A percentile compares a stretch with the other conserved stretches of the same genome.
Conservation (phyloP, 2,888 invertebrate genomes). For the Dascillus cervinus region DNA sequence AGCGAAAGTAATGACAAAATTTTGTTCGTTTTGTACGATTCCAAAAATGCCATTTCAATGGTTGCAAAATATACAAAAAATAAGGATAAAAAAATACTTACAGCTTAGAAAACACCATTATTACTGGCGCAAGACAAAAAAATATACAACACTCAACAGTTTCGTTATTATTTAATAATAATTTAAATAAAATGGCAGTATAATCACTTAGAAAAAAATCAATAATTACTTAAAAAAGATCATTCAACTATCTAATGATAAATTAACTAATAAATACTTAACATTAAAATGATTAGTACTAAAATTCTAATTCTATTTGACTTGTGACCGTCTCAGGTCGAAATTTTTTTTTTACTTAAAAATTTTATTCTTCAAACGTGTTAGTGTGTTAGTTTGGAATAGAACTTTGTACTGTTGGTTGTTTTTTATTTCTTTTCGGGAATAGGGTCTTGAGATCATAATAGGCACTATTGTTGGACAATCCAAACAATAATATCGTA, state of each 20-base stretch:
- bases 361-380: too few species aligned
- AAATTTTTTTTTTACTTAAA: slow-evolving; percentile 7
- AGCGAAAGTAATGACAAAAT: too few species aligned
- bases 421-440: slow-evolving; percentile 22
- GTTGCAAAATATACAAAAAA: too few species aligned
- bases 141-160: slow-evolving; percentile 8
- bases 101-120: too few species aligned
- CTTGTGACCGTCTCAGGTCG: slow-evolving; percentile 15
- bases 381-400: slow-evolving; percentile 25
- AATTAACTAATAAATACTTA: slow-evolving; percentile 33
- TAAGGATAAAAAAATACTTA: too few species aligned
- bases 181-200: slow-evolving; percentile 17
- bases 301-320: slow-evolving; percentile 19
- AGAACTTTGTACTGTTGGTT: slow-evolving; percentile 36
- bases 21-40: too few species aligned
- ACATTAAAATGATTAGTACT: slow-evolving; percentile 14
- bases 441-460: slow-evolving; percentile 34
- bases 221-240: slow-evolving; percentile 13
- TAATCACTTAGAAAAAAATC: slow-evolving; percentile 8
- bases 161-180: slow-evolving; percentile 8
- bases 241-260: slow-evolving; percentile 26
- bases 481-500: slow-evolving; percentile 8
- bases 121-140: too few species aligned
- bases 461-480: slow-evolving; percentile 37
- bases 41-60: too few species aligned